phyloP scores from a whole-genome alignment of 2,113 vertebrate species.

The Thermophis baileyi region DNA sequence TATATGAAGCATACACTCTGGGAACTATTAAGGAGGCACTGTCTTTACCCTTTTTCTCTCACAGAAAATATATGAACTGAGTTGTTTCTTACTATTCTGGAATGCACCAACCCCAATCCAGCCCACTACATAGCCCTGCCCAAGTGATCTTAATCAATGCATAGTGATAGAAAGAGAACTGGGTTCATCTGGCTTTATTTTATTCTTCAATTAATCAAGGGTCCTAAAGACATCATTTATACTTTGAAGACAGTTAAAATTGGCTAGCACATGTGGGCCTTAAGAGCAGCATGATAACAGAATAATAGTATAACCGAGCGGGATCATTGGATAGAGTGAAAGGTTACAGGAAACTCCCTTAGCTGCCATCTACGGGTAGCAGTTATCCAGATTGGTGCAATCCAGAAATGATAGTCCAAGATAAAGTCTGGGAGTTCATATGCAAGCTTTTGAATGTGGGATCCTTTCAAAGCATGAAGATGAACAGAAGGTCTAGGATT shows the following conservation, averaged over 20 bases:
- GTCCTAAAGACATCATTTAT: neutral
- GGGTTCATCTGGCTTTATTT: neutral
- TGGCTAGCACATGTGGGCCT: neutral
- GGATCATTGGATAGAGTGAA: neutral
- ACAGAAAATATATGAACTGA: neutral
- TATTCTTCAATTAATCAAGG: neutral
- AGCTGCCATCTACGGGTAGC: neutral
- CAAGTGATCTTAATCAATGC: neutral
- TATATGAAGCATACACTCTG: neutral
- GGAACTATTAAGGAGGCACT: neutral
- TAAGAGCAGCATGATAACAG: neutral
- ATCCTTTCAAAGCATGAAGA: neutral
- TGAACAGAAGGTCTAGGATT: neutral
- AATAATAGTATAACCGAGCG: neutral
- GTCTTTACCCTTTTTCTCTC: neutral
- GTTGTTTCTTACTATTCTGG: neutral
- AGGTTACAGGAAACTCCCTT: neutral
- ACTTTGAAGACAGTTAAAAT: neutral
- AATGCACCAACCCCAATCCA: neutral
- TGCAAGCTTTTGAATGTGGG: neutral
- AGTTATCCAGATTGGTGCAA: neutral
- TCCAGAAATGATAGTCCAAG: neutral
- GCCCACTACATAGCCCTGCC: neutral
- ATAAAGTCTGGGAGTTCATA: neutral
- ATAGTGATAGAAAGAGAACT: neutral